phyloP scores from a whole-genome alignment of 1,140 invertebrate genomes.

The Cotesia vestalis region DNA sequence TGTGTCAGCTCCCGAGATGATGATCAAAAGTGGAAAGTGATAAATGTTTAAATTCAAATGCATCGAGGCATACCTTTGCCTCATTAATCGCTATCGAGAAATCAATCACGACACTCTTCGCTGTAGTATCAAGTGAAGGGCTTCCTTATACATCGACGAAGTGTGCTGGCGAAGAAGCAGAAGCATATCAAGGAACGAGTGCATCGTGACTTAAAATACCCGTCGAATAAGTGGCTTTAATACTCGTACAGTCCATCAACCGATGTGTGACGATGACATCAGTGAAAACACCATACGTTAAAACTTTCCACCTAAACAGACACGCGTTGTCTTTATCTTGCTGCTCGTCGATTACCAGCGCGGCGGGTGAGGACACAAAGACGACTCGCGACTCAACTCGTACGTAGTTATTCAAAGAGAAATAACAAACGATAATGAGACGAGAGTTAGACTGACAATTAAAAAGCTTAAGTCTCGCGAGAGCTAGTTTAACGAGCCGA shows the following conservation, averaged over 20 bases:
- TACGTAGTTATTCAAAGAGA: background rate
- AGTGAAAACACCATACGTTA: background rate
- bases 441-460: constrained; percentile 11
- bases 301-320: background rate
- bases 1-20: background rate
- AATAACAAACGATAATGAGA: background rate
- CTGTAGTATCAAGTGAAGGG: too few species aligned
- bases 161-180: background rate
- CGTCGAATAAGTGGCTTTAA: constrained; percentile 4
- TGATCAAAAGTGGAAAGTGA: constrained; percentile 7
- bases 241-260: too few species aligned
- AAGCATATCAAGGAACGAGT: background rate
- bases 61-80: constrained; percentile 16
- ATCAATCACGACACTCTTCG: constrained; percentile 34
- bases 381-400: background rate
- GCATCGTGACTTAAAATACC: constrained; percentile 29
- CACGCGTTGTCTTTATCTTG: background rate
- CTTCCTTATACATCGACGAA: too few species aligned
- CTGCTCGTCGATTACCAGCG: background rate
- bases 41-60: constrained; percentile 36
- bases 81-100: constrained; percentile 38
- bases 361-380: too few species aligned
- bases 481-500: background rate
- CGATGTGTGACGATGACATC: constrained; percentile 1
- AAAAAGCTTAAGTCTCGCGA: constrained; percentile 13